Conservation (phyloP, 2,113 vertebrate genomes). For the Anthoscopus minutus region DNA sequence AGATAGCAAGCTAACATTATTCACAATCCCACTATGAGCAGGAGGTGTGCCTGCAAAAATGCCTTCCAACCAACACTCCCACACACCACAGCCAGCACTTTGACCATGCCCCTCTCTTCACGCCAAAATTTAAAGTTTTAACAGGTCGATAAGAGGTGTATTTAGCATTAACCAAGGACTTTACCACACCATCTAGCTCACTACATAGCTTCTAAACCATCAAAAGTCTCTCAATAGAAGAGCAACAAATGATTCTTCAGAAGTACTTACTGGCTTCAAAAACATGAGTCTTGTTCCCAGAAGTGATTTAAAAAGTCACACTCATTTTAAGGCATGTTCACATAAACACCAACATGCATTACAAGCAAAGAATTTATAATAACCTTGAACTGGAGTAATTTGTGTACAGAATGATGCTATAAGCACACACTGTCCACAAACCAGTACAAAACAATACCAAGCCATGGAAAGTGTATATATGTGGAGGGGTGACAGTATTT, state of each 20-base stretch:
- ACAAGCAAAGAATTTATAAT: not conserved
- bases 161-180: not conserved
- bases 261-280: not conserved
- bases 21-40: not conserved
- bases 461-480: rapidly evolving
- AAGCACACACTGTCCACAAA: not conserved
- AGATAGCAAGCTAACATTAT: not conserved
- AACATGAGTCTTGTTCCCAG: not conserved
- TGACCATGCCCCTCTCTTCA: not conserved
- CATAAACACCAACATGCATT: not conserved
- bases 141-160: not conserved
- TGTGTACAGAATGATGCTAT: not conserved
- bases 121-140: not conserved
- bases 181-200: not conserved
- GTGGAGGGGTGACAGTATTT: not conserved
- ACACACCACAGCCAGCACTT: not conserved
- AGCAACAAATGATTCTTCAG: not conserved
- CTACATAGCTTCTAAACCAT: not conserved
- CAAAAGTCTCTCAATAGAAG: not conserved
- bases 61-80: not conserved
- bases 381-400: not conserved
- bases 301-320: not conserved
- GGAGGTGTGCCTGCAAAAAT: not conserved
- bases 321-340: not conserved
- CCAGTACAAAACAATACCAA: not conserved